phyloP scores from a whole-genome alignment of 1,140 invertebrate genomes.

The Ctenoplectra terminalis region DNA sequence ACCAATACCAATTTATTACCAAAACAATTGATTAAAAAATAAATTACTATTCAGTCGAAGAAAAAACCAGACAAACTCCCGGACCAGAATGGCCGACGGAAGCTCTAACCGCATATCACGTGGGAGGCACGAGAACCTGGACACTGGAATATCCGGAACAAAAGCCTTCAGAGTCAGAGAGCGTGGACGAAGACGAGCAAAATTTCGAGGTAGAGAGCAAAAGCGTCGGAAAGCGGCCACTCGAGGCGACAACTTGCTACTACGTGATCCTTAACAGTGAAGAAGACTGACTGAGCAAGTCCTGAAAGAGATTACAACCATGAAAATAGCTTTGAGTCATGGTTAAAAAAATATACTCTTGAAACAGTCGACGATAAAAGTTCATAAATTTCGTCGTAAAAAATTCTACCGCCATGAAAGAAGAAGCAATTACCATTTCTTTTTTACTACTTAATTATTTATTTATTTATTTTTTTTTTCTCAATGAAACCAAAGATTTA shows the following conservation, averaged over 20 bases:
- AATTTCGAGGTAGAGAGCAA: background rate
- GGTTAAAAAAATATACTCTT: background rate
- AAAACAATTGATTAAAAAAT: background rate
- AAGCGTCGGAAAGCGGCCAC: background rate
- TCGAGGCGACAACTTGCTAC: slow-evolving; percentile 13
- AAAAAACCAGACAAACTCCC: background rate
- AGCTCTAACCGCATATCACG: slow-evolving; percentile 10
- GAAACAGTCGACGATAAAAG: too few species aligned
- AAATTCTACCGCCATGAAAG: too few species aligned
- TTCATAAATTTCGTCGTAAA: too few species aligned
- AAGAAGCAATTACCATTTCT: too few species aligned
- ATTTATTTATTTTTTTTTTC: too few species aligned
- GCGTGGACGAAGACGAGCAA: background rate
- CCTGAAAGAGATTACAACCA: background rate
- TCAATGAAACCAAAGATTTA: background rate
- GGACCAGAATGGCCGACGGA: slow-evolving; percentile 40
- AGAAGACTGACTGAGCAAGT: background rate
- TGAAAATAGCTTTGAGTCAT: background rate
- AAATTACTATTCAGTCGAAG: background rate
- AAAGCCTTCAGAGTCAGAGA: too few species aligned
- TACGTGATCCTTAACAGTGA: background rate
- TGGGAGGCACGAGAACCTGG: slow-evolving; percentile 32
- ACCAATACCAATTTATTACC: too few species aligned
- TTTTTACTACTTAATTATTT: too few species aligned
- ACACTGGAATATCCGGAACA: background rate